phyloP scores from a whole-genome alignment of 2,113 vertebrate species.

The Sander vitreus region DNA sequence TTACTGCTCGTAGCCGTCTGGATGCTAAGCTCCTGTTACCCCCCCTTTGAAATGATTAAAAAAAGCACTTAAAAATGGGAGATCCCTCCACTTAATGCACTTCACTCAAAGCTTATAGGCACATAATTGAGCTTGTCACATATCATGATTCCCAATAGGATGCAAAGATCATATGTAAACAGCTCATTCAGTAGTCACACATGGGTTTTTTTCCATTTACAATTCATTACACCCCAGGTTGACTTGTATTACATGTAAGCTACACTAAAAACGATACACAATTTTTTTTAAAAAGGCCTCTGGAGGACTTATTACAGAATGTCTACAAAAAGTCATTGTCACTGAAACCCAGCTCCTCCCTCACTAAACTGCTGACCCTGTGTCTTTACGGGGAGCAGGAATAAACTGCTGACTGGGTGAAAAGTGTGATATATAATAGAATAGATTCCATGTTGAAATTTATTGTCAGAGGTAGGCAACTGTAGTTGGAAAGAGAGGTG shows the following conservation, averaged over 20 bases:
- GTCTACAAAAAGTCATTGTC: slow-evolving; percentile 51
- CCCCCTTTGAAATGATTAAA: slow-evolving; percentile 55
- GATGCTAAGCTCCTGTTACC: slow-evolving; percentile 8
- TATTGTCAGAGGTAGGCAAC: slow-evolving; percentile 74
- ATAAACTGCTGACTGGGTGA: slow-evolving; percentile 41
- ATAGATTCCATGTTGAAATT: slow-evolving; percentile 39
- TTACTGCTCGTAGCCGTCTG: slow-evolving; percentile 14
- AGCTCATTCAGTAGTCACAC: slow-evolving; percentile 66
- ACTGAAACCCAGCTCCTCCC: slow-evolving; percentile 32
- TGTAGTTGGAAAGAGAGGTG: slow-evolving; percentile 65
- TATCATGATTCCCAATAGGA: slow-evolving; percentile 42
- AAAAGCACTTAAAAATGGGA: slow-evolving; percentile 79
- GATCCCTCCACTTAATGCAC: slow-evolving; percentile 77
- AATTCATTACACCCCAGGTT: slow-evolving; percentile 39
- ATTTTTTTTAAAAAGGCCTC: slow-evolving; percentile 67
- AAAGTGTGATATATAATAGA: slow-evolving; percentile 25
- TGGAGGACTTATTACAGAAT: slow-evolving; percentile 44
- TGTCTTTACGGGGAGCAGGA: slow-evolving; percentile 32
- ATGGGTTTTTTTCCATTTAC: slow-evolving; percentile 37
- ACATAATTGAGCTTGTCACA: slow-evolving; percentile 68
- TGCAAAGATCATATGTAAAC: slow-evolving; percentile 68
- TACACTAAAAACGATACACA: slow-evolving; percentile 43
- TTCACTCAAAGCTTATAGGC: slow-evolving; percentile 78
- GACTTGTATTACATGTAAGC: slow-evolving; percentile 62
- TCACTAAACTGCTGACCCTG: slow-evolving; percentile 42